These are phyloP conservation scores for Anorthoa munda DNA, from an alignment of 2,888 invertebrate species.

Conservation along the genomic window DNA sequence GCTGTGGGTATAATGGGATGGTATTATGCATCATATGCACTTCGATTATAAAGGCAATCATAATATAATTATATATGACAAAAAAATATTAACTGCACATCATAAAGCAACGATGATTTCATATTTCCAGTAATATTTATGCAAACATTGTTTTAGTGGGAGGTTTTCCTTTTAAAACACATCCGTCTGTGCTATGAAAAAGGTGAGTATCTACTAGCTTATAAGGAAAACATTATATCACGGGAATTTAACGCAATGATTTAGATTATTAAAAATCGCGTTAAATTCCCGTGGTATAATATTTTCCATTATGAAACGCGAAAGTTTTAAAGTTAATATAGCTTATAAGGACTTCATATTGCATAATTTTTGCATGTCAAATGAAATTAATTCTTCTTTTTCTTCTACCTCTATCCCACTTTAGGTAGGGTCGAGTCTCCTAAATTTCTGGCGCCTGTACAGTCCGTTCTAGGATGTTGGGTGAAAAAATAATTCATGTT, in stretches of 20 bases:
- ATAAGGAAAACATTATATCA: too few relatives aligned
- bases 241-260: too few relatives aligned
- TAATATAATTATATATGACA: constrained; percentile 76
- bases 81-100: constrained; percentile 75
- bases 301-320: too few relatives aligned
- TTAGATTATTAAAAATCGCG: too few relatives aligned
- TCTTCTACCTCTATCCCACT: too few relatives aligned
- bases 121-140: constrained; percentile 59
- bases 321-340: too few relatives aligned
- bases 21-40: constrained; percentile 83
- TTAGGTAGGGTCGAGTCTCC: too few relatives aligned
- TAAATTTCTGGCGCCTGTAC: too few relatives aligned
- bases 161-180: constrained; percentile 52
- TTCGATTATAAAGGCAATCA: constrained; percentile 79
- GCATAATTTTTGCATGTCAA: constrained; percentile 3
- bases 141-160: constrained; percentile 57
- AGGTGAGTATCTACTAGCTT: neutral
- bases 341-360: neutral
- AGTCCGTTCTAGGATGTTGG: too few relatives aligned
- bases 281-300: too few relatives aligned
- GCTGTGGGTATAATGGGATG: constrained; percentile 79
- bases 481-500: neutral
- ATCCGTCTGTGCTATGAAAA: constrained; percentile 7
- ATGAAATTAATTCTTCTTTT: neutral
- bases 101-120: constrained; percentile 70